Conservation (phyloP, 2,113 vertebrate genomes). For the Zapornia atra region DNA sequence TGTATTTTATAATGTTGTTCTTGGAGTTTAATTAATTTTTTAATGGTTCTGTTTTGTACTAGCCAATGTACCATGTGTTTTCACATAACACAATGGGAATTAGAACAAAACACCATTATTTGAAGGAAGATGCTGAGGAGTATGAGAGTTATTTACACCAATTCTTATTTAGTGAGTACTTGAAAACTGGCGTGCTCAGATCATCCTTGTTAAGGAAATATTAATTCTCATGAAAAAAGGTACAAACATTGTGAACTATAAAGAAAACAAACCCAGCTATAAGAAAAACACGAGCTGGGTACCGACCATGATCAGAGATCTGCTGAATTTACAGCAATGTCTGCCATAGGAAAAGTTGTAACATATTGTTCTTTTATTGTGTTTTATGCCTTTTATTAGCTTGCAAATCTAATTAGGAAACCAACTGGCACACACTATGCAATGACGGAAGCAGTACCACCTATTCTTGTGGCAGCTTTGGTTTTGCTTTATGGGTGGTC, state of each 20-base stretch:
- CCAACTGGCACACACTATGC: neutral
- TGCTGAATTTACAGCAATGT: neutral
- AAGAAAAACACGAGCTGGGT: neutral
- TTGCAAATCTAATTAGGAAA: slow-evolving; percentile 28
- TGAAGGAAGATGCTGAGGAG: neutral
- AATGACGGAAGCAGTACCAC: slow-evolving; percentile 57
- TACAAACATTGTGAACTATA: neutral
- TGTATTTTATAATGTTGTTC: neutral
- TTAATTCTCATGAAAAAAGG: neutral
- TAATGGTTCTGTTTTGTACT: neutral
- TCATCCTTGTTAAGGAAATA: neutral
- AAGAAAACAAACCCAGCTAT: neutral
- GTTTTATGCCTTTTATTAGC: slow-evolving; percentile 21
- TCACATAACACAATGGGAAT: neutral
- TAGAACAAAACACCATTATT: neutral
- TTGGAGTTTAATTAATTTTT: neutral
- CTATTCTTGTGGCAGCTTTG: slow-evolving; percentile 60
- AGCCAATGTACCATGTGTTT: neutral
- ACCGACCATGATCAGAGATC: neutral
- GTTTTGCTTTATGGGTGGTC: slow-evolving; percentile 77
- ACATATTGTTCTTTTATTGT: neutral
- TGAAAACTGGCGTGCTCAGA: neutral
- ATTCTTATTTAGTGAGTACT: neutral
- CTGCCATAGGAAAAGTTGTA: neutral
- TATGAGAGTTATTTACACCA: neutral